phyloP scores from a whole-genome alignment of 2,113 vertebrate genomes.

The Ammodytes marinus region DNA sequence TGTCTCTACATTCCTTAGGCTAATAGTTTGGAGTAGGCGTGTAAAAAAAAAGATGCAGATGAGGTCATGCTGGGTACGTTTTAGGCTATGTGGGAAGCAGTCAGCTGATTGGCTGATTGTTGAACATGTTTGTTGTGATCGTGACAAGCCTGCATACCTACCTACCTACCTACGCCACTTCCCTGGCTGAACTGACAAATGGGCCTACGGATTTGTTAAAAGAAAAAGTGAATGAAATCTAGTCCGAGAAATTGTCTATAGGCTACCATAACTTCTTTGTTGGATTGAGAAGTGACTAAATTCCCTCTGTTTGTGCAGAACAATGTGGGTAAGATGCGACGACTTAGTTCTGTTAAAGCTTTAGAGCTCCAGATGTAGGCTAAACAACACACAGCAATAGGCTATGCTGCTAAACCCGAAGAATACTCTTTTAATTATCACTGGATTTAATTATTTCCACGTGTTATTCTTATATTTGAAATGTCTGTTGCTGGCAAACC shows the following conservation, averaged over 20 bases:
- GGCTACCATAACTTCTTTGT: neutral
- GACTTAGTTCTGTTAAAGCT: neutral
- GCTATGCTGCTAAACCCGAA: neutral
- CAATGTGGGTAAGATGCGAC: neutral
- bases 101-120: constrained; percentile 37
- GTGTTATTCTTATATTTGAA: no score
- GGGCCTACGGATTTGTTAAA: no score
- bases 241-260: no score
- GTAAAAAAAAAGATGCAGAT: neutral
- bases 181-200: no score
- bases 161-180: no score
- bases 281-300: neutral
- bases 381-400: neutral
- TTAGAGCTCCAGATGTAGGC: neutral
- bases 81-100: neutral
- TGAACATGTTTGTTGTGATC: constrained; percentile 15
- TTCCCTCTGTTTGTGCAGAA: neutral
- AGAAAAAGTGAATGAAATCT: no score
- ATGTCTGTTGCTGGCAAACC: neutral
- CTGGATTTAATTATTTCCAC: neutral
- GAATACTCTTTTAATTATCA: neutral
- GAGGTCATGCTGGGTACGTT: neutral
- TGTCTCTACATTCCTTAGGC: neutral
- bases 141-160: neutral
- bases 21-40: neutral